Evolutionary conservation across 2,888 invertebrate genomes (phyloP).

Genomic region (Apodemia duryi): DNA sequence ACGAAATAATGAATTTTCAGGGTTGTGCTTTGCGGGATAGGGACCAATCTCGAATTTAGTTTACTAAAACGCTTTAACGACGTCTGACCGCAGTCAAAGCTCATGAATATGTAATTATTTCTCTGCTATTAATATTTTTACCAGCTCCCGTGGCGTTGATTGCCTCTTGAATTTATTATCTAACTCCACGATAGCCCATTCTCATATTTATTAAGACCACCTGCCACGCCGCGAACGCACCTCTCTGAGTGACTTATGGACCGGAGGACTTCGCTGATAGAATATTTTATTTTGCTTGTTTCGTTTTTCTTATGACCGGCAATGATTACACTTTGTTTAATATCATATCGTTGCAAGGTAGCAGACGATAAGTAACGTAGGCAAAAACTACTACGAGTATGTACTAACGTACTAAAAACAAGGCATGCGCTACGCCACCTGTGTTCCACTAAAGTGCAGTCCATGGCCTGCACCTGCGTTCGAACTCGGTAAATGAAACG

Average conservation of each 20-base stretch:
- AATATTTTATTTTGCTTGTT: constrained; percentile 70
- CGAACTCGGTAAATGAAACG: no score
- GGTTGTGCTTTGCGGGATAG: constrained; percentile 20
- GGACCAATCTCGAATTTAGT: constrained; percentile 55
- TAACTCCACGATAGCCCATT: constrained; percentile 70
- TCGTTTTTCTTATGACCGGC: no score
- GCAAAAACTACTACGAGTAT: no score
- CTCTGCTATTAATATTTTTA: constrained; percentile 78
- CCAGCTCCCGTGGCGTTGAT: constrained; percentile 74
- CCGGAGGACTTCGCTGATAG: constrained; percentile 69
- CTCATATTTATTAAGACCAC: constrained; percentile 79
- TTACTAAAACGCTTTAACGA: constrained; percentile 37
- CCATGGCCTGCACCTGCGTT: no score
- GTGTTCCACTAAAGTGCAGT: no score
- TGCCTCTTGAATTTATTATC: constrained; percentile 79
- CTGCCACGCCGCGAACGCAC: constrained; percentile 63
- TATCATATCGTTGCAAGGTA: no score
- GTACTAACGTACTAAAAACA: no score
- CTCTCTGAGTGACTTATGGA: constrained; percentile 70
- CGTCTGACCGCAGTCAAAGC: constrained; percentile 41
- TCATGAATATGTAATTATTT: constrained; percentile 78
- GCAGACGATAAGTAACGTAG: no score
- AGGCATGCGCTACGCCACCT: no score
- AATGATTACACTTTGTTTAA: no score
- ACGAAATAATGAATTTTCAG: constrained; percentile 29